Evolutionary conservation across 23 tunicate genomes (phyloP), one percentile per base, ranked within the genome.

Genomic region (Phallusia fumigata): DNA sequence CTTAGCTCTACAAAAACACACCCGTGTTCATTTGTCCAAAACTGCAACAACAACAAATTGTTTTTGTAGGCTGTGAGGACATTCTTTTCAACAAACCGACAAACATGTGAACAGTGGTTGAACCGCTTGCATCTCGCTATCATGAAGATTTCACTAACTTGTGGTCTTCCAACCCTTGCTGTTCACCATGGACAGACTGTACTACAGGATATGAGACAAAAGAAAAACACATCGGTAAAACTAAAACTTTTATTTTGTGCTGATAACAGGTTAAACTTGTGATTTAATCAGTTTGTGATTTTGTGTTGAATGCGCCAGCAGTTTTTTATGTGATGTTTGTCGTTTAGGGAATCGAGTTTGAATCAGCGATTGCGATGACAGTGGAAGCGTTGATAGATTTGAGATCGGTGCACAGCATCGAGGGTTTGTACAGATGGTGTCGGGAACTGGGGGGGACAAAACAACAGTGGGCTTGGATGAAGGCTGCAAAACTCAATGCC

Each of bases 81-180:
- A 18, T 96, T 91, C 82, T 96, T 96, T 76, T 87, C 80, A 51
- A 91, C 95, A 21, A 96, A 96, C 75, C 86, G 84, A 21, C 82
- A 79, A 65, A 91, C 92, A 16, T 91, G 96, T 58, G 99, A 90
- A 36, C 93, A 91, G 74, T 96, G 99, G 99, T 74, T 96, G 40
- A 87, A 87, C 45, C 78, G 99, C 31, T 79, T 96, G 32, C 82
- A 96, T 33, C 90, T 91, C 26, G 96, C 93, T 36, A 84, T 95
- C 35, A 96, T 96, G 97, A 84, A 75, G 49, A 87, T 96, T 21
- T 78, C 97, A 18, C 64, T 91, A 22, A 31, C 85, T 40, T 87
- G 90, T 74, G 94, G 93, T 0, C n/a, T 85, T 5, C 87, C 86
- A 26, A 80, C 84, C 0, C 76, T 80, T 12, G 93, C 99, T 22